These are phyloP conservation scores for Sarcophaga carnaria DNA, from an alignment of 2,888 invertebrate species.

Conservation along the genomic window DNA sequence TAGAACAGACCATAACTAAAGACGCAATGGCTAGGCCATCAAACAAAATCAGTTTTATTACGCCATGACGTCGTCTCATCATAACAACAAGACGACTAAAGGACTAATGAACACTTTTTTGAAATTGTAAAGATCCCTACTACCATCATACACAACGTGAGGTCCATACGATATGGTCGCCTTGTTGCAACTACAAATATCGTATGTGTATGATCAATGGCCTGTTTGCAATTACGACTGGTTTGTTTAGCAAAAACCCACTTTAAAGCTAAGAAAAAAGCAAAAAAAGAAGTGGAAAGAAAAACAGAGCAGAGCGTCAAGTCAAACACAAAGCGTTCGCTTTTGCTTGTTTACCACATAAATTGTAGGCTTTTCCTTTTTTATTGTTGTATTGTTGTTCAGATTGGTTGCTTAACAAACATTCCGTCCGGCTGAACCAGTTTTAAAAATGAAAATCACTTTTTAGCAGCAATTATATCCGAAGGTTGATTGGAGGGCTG, in stretches of 20 bases:
- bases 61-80: background rate
- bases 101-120: slow-evolving; percentile 58
- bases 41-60: slow-evolving; percentile 23
- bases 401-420: too few relatives aligned
- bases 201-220: slow-evolving; percentile 53
- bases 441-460: slow-evolving; percentile 57
- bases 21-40: background rate
- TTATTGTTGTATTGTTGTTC: too few relatives aligned
- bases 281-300: background rate
- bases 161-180: slow-evolving; percentile 32
- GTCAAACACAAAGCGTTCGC: too few relatives aligned
- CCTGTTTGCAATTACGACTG: slow-evolving; percentile 1
- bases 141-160: slow-evolving; percentile 51
- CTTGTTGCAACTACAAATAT: slow-evolving; percentile 1
- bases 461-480: slow-evolving; percentile 56
- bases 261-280: background rate
- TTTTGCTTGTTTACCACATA: background rate
- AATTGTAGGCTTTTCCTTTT: too few relatives aligned
- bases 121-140: slow-evolving; percentile 20
- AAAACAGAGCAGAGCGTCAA: background rate
- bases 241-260: too few relatives aligned
- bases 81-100: slow-evolving; percentile 64
- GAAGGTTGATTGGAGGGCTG: slow-evolving; percentile 51
- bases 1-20: too few relatives aligned
- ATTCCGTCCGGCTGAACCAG: slow-evolving; percentile 55